Percentiles rank a stretch among this genome's conserved stretches.
Evolutionary conservation across 2,797 vertebrate genomes (phyloP).

Genomic region (Argentina silus): DNA sequence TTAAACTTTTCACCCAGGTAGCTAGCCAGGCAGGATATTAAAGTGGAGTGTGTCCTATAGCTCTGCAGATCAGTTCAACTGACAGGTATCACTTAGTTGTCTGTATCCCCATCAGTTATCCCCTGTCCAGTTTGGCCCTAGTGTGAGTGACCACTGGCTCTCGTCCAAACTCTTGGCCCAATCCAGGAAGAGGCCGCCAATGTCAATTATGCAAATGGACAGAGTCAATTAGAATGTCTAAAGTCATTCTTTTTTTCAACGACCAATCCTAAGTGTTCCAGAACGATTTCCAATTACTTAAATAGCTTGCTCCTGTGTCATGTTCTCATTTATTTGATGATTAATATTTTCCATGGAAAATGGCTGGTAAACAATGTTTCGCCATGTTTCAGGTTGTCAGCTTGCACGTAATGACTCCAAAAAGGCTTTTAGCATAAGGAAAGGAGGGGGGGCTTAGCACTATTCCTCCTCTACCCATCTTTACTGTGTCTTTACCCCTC

Average conservation of each 20-base stretch:
- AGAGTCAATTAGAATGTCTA: constrained; percentile 35
- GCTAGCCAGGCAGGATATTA: not conserved
- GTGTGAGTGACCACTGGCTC: not conserved
- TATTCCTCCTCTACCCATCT: not conserved
- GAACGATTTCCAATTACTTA: constrained; percentile 54
- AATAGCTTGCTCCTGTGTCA: constrained; percentile 46
- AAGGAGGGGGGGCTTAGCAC: not conserved
- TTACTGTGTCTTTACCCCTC: not conserved
- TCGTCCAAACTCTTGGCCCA: constrained; percentile 12
- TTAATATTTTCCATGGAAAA: constrained; percentile 43
- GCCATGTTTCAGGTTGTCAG: constrained; percentile 26
- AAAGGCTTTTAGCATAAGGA: constrained; percentile 19
- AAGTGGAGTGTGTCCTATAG: not conserved
- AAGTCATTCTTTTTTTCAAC: constrained; percentile 4
- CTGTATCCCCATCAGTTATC: not conserved
- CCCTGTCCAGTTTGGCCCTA: not conserved
- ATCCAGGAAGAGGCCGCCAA: constrained; percentile 31
- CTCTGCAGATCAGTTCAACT: not conserved
- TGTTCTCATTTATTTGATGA: constrained; percentile 49
- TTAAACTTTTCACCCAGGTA: not conserved
- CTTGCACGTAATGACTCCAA: constrained; percentile 16
- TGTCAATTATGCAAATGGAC: constrained; percentile 56
- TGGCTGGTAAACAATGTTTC: constrained; percentile 42
- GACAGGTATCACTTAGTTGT: not conserved
- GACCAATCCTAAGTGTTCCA: constrained; percentile 39